Base-by-base conservation (phyloP, 1,140 invertebrate species). In the Drosophila carrolli region DNA sequence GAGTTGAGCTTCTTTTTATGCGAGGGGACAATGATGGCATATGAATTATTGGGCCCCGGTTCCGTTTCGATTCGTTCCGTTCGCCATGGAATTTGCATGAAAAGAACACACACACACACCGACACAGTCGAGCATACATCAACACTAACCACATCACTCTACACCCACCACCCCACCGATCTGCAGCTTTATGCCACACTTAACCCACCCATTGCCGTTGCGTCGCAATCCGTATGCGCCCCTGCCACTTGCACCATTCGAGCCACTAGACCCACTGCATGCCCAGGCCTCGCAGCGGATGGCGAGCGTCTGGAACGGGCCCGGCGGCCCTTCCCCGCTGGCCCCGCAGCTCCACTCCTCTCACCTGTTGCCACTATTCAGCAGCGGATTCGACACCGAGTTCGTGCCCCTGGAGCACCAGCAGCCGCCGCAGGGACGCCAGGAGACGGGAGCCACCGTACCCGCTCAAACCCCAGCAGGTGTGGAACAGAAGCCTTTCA, bases 371-470 rank as follows among this genome's bases (percentile, higher is more conserved):
- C 84, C 81, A 65, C 53, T 75, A 66, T 90, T 57, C 50, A 78
- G 63, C 51, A 74, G 55, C 59, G 67, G 53, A 63, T 89, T 41
- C 11, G 85, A 91, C 14, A 81, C 90, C 8, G 90, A 91, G 55
- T 91, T 91, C 41, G 81, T 91, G 46, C 90, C 90, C 8, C 59
- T 91, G 32, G 90, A 91, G 60, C 83, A 84, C 5, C 88, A 90
- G 48, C 77, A 72, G 65, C 66, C 54, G 23, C 78, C n/a, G 27
- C 75, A 91, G 40, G 78, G 75, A 59, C 85, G 88, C 9, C 80
- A 86, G 56, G 59, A 75, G 32, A 43, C 43, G 0, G 53, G 48
- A 9, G 57, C 67, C 10, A 14, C 51, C n/a, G 54, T 79, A 7
- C 37, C 77, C 10, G 38, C 53, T 7, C 61, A 51, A 35, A 8